Evolutionary conservation across 2,797 vertebrate genomes (phyloP).

Genomic region (Malurus splendens): DNA sequence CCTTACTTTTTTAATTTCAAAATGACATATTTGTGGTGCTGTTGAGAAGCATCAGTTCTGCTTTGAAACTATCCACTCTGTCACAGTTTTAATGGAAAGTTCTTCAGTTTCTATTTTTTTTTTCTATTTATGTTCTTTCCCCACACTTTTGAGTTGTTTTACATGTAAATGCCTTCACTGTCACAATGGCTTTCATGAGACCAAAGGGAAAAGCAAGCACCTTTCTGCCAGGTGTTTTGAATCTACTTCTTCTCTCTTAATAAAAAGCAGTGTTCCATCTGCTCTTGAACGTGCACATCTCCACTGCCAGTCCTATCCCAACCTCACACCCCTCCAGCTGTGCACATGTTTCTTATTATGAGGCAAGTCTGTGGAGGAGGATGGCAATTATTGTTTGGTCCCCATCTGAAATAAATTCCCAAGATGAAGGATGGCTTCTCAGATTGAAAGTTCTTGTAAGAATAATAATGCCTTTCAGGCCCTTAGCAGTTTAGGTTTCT

Average conservation of each 20-base stretch:
- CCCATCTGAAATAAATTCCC: slow-evolving; percentile 51
- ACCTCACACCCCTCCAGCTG: slow-evolving; percentile 17
- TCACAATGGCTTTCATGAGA: background rate
- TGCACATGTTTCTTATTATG: slow-evolving; percentile 36
- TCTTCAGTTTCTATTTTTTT: background rate
- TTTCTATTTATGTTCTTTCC: background rate
- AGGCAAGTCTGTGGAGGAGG: slow-evolving; percentile 10
- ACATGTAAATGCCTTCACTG: background rate
- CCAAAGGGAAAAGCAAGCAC: slow-evolving; percentile 1
- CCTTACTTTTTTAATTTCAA: background rate
- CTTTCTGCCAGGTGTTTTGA: slow-evolving; percentile 59
- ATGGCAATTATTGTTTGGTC: background rate
- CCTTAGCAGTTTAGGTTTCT: slow-evolving; percentile 9
- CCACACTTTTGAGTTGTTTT: background rate
- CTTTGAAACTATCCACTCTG: background rate
- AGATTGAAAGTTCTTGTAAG: slow-evolving; percentile 32
- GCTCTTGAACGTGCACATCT: slow-evolving; percentile 30
- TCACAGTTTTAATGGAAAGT: background rate
- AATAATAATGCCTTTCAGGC: slow-evolving; percentile 34
- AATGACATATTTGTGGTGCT: background rate
- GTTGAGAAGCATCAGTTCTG: background rate
- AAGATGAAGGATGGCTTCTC: slow-evolving; percentile 46
- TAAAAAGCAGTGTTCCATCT: slow-evolving; percentile 49
- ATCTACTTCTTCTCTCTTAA: slow-evolving; percentile 48
- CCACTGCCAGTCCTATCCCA: background rate